Percentiles rank a stretch among this genome's conserved stretches.
Evolutionary conservation across 2,797 vertebrate species (phyloP).

Genomic region (Tadarida brasiliensis): DNA sequence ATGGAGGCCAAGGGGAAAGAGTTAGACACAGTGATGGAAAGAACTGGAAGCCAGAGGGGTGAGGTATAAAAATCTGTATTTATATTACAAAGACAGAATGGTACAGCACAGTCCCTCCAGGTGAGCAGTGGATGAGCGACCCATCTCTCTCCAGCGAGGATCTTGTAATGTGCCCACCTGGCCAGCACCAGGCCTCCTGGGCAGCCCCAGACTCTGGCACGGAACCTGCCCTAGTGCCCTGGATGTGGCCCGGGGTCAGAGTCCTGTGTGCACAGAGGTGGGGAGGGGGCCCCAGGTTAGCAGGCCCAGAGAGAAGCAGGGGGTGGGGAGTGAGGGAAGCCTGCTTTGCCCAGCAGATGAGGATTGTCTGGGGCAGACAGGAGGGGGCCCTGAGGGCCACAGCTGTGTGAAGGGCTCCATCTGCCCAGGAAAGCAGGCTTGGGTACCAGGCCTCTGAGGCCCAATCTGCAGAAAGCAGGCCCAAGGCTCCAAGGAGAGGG

Average conservation of each 20-base stretch:
- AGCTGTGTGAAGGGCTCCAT: rapidly evolving
- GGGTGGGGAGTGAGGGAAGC: not conserved
- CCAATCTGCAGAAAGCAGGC: not conserved
- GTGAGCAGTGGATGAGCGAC: constrained; percentile 73
- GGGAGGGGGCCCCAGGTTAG: not conserved
- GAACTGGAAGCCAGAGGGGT: constrained; percentile 57
- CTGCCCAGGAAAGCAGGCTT: not conserved
- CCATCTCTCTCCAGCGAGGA: constrained; percentile 69
- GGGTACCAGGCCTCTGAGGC: not conserved
- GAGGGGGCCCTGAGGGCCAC: not conserved
- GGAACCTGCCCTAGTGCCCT: constrained; percentile 87
- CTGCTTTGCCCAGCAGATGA: not conserved
- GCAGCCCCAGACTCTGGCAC: constrained; percentile 90
- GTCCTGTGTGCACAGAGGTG: not conserved
- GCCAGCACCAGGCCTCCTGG: constrained; percentile 88
- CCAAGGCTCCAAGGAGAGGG: not conserved
- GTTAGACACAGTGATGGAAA: not conserved
- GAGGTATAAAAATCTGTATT: constrained; percentile 95
- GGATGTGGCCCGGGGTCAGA: not conserved
- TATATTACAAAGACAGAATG: constrained; percentile 94
- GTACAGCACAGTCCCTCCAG: constrained; percentile 90
- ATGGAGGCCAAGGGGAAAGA: not conserved
- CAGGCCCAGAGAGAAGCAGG: not conserved
- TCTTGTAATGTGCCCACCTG: constrained; percentile 87
- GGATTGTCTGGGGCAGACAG: not conserved